These are phyloP conservation scores for Lepidostoma basale DNA, from an alignment of 1,140 invertebrate genomes.

Conservation along the genomic window DNA sequence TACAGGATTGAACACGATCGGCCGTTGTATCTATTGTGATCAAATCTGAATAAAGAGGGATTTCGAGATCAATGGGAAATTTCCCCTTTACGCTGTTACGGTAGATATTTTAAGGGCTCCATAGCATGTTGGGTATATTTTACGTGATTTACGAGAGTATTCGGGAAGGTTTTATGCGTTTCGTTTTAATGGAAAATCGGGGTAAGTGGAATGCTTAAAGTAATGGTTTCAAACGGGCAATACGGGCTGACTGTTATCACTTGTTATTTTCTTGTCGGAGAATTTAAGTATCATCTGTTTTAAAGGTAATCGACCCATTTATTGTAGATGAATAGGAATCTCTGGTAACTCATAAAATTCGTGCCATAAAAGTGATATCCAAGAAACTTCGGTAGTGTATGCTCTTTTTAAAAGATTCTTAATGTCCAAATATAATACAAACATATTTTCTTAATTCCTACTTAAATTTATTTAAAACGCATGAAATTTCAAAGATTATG, in stretches of 20 bases:
- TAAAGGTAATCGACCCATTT: too few relatives aligned
- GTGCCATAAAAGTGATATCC: too few relatives aligned
- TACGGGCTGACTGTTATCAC: not conserved
- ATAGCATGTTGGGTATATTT: constrained; percentile 8
- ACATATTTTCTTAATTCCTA: too few relatives aligned
- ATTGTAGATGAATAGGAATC: too few relatives aligned
- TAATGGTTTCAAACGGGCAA: constrained; percentile 1
- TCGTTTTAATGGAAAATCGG: constrained; percentile 10
- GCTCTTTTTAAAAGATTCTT: too few relatives aligned
- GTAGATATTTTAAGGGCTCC: constrained; percentile 17
- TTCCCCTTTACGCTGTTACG: constrained; percentile 13
- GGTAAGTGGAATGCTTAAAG: constrained; percentile 21
- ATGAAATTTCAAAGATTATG: too few relatives aligned
- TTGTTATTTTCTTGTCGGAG: too few relatives aligned
- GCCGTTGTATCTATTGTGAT: constrained; percentile 1
- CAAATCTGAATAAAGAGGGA: constrained; percentile 21
- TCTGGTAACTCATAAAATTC: too few relatives aligned
- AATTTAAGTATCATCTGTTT: too few relatives aligned
- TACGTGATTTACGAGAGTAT: constrained; percentile 6
- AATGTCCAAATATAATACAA: too few relatives aligned
- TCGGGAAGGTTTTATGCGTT: constrained; percentile 13
- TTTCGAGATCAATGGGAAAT: constrained; percentile 16
- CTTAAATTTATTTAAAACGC: too few relatives aligned
- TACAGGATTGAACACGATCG: constrained; percentile 1
- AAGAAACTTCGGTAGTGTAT: too few relatives aligned